A percentile compares a stretch with the other conserved stretches of the same genome.
phyloP scores from a whole-genome alignment of 2,797 vertebrate species.

The Varecia variegata region DNA sequence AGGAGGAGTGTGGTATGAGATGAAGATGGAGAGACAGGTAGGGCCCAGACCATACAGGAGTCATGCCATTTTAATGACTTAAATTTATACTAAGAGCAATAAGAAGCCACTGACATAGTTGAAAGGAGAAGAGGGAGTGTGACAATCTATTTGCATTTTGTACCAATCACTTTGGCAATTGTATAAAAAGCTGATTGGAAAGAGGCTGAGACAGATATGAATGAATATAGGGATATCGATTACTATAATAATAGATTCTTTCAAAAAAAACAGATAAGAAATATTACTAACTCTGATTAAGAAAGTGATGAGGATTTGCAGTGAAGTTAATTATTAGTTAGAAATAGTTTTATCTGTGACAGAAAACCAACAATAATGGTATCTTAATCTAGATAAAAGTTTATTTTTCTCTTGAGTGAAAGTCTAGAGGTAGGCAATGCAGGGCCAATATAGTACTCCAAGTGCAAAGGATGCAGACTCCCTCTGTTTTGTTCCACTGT shows the following conservation, averaged over 20 bases:
- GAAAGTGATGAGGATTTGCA: not conserved
- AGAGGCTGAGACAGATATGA: not conserved
- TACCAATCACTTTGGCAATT: not conserved
- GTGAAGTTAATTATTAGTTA: not conserved
- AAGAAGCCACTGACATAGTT: not conserved
- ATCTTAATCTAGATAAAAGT: not conserved
- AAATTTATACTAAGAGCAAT: not conserved
- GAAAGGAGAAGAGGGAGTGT: not conserved
- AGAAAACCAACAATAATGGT: not conserved
- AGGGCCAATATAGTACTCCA: not conserved
- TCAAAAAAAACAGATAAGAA: constrained; percentile 10
- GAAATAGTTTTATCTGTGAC: not conserved
- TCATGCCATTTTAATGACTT: not conserved
- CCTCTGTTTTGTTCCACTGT: not conserved
- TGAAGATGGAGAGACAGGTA: not conserved
- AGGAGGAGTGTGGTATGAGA: not conserved
- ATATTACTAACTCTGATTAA: not conserved
- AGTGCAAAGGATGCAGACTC: not conserved
- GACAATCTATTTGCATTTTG: not conserved
- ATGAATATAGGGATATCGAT: not conserved
- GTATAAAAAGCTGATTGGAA: not conserved
- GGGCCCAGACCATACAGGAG: not conserved
- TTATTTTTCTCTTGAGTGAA: not conserved
- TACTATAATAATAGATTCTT: not conserved
- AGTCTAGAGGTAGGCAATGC: not conserved